Evolutionary conservation across 2,113 vertebrate species (phyloP), one percentile per base, ranked within the genome.

Genomic region (Lethenteron reissneri): DNA sequence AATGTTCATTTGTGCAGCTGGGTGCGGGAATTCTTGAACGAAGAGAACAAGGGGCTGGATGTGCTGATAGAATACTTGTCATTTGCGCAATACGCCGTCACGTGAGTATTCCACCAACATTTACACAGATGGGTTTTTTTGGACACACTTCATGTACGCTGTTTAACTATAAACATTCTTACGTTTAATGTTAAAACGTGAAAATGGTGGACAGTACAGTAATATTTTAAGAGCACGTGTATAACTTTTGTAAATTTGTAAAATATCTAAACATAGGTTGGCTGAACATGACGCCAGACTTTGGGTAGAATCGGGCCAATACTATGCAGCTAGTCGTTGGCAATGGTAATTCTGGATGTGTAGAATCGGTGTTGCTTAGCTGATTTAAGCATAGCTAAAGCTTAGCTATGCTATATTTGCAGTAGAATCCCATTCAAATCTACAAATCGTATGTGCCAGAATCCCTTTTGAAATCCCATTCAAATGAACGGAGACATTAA

Each of bases 21-120:
- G 94, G 94, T 99, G 76, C 83, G 94, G 75, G 94, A 99, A 77
- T 99, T 97, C 83, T 78, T 99, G 78, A 99, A 99, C 10, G 91
- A 99, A 73, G 92, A 95, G 71, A 99, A 99, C 80, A 91, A 91
- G 82, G 94, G 94, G 60, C 83, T 99, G 74, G 92, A 99, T 60
- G 86, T 99, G 56, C 82, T 99, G 77, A 92, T 99, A 83, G 92
- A 99, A 62, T 99, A 99, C 78, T 84, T 99, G 58, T 95, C 92
- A 1, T 97, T 99, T 76, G 94, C 94, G 12, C 94, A 99, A 82
- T 99, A 90, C 1, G 91, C 92, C 10, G 92, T 99, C 83, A 97
- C 88, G 92, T 99, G 83, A 97, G 94, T 89, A 41, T 41, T 41
- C 6, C 41, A 41, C 41, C 41, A 41, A 41, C 41, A 41, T 41